Evolutionary conservation across 2,888 invertebrate species (phyloP).

Genomic region (Acheta domesticus): DNA sequence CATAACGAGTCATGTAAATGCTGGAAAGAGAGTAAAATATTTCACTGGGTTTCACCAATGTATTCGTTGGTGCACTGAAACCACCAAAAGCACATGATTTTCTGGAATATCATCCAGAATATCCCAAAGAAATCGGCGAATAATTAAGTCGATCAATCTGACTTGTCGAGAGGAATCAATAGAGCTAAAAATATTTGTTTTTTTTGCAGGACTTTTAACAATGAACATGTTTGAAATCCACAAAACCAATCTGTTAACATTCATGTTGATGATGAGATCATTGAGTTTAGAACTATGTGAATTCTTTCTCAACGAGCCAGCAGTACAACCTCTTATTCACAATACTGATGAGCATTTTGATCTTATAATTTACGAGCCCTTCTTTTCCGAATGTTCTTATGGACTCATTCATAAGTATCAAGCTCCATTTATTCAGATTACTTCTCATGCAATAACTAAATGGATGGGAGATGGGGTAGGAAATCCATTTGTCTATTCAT

Average conservation of each 20-base stretch:
- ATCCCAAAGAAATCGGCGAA: too few relatives aligned
- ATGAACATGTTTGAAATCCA: background rate
- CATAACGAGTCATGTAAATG: too few relatives aligned
- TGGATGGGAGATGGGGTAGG: conserved; percentile 52
- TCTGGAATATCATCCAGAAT: too few relatives aligned
- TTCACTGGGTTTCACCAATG: too few relatives aligned
- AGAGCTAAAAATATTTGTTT: background rate
- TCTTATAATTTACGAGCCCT: conserved; percentile 30
- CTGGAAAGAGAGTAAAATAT: too few relatives aligned
- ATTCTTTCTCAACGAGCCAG: background rate
- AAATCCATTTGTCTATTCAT: conserved; percentile 51
- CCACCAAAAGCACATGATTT: too few relatives aligned
- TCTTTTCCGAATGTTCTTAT: conserved; percentile 34
- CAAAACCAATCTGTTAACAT: background rate
- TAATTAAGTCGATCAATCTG: too few relatives aligned
- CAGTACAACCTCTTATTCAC: conserved; percentile 29
- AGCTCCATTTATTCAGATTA: conserved; percentile 44
- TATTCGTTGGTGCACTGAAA: too few relatives aligned
- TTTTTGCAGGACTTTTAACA: background rate
- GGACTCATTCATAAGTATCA: conserved; percentile 34
- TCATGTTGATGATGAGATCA: background rate
- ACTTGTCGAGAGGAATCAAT: too few relatives aligned
- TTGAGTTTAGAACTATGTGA: background rate
- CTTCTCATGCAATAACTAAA: conserved; percentile 49
- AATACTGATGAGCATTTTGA: conserved; percentile 33